A percentile compares a stretch with the other conserved stretches of the same genome.
phyloP scores from a whole-genome alignment of 2,113 vertebrate genomes.

The Clarias batrachus region DNA sequence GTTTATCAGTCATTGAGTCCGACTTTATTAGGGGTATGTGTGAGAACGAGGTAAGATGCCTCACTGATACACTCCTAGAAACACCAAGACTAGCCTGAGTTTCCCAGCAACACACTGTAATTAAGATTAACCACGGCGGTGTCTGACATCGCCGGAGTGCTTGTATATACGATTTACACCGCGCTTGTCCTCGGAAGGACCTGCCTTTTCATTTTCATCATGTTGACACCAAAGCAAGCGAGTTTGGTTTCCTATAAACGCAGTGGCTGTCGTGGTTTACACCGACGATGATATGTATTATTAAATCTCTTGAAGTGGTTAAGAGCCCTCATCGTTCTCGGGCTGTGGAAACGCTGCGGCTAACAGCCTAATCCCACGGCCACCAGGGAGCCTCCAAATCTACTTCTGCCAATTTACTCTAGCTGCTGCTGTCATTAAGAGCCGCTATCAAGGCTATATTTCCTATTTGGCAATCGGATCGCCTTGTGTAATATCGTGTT shows the following conservation, averaged over 20 bases:
- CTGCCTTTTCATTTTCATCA: slow-evolving; percentile 11
- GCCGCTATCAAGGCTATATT: background rate
- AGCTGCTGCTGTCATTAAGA: background rate
- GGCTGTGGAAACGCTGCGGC: background rate
- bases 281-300: background rate
- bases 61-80: background rate
- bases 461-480: background rate
- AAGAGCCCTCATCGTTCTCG: background rate
- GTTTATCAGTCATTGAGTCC: background rate
- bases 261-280: background rate
- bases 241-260: background rate
- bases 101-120: background rate
- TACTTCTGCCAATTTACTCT: background rate
- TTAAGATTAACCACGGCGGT: background rate
- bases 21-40: background rate
- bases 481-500: slow-evolving; percentile 27
- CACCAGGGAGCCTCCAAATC: slow-evolving; percentile 3
- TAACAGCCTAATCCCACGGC: background rate
- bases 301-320: slow-evolving; percentile 2
- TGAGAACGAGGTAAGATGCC: background rate
- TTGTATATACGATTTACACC: background rate
- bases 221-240: slow-evolving; percentile 9
- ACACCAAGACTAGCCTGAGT: background rate
- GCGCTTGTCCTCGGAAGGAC: background rate
- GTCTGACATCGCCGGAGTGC: background rate